Evolutionary conservation across 1,140 invertebrate genomes (phyloP).

Genomic region (Solen grandis): DNA sequence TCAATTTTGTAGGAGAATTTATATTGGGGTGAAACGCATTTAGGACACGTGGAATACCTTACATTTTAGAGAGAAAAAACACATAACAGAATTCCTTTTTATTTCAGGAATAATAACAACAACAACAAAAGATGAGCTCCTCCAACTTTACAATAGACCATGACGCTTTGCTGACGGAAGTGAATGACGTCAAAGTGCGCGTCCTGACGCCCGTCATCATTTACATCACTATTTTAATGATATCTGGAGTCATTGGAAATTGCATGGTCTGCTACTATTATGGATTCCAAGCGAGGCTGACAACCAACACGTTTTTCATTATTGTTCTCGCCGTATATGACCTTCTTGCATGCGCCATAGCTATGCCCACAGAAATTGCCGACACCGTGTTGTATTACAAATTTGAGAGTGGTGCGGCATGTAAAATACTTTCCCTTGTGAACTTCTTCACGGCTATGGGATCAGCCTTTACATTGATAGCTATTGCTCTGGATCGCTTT

Average conservation of each 20-base stretch:
- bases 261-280: background rate
- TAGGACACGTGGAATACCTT: too few species aligned
- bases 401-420: conserved; percentile 5
- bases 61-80: too few species aligned
- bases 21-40: too few species aligned
- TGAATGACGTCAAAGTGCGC: background rate
- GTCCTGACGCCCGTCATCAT: background rate
- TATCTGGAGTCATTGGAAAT: background rate
- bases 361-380: conserved; percentile 30
- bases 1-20: too few species aligned
- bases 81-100: too few species aligned
- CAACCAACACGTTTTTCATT: conserved; percentile 20
- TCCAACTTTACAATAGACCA: background rate
- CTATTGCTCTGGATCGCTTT: conserved; percentile 56
- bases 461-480: conserved; percentile 48
- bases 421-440: conserved; percentile 40
- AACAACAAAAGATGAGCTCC: too few species aligned
- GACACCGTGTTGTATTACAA: conserved; percentile 11
- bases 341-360: background rate
- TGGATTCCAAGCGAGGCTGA: background rate
- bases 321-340: conserved; percentile 16
- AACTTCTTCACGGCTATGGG: conserved; percentile 37
- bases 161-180: background rate
- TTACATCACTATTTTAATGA: background rate
- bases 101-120: too few species aligned